These are phyloP conservation scores for Papilio machaon DNA, from an alignment of 1,140 invertebrate species.

Conservation along the genomic window DNA sequence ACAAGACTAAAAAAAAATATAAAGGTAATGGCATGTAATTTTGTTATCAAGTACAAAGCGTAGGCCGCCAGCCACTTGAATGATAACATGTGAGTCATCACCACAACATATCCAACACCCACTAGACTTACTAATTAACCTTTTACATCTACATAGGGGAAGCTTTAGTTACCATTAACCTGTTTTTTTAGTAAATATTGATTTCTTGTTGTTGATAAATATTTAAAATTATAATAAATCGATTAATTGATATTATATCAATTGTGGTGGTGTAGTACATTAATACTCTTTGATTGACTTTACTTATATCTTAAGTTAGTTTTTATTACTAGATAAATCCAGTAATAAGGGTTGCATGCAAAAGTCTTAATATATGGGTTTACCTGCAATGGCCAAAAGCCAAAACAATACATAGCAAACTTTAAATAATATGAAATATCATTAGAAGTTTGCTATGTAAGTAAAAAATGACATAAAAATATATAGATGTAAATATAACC, in stretches of 20 bases:
- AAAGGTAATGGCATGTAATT: neutral
- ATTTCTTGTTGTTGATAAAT: too few relatives aligned
- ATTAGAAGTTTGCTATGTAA: neutral
- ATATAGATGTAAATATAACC: constrained; percentile 49
- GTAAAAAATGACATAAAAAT: neutral
- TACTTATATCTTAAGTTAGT: too few relatives aligned
- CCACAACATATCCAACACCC: neutral
- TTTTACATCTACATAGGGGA: neutral
- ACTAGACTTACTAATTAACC: neutral
- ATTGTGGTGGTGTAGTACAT: too few relatives aligned
- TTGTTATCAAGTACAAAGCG: constrained; percentile 18
- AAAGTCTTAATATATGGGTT: too few relatives aligned
- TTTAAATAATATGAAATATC: neutral
- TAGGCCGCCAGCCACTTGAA: constrained; percentile 10
- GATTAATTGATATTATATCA: too few relatives aligned
- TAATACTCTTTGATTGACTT: too few relatives aligned
- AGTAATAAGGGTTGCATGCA: too few relatives aligned
- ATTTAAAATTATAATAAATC: too few relatives aligned
- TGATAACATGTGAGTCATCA: constrained; percentile 5
- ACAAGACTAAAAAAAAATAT: neutral
- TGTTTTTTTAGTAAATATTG: neutral
- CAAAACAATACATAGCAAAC: too few relatives aligned
- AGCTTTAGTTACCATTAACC: neutral
- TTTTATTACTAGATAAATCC: too few relatives aligned
- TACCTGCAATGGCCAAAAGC: too few relatives aligned